Evolutionary conservation across 2,113 vertebrate genomes (phyloP).

Genomic region (Brachypodius melanocephalos): DNA sequence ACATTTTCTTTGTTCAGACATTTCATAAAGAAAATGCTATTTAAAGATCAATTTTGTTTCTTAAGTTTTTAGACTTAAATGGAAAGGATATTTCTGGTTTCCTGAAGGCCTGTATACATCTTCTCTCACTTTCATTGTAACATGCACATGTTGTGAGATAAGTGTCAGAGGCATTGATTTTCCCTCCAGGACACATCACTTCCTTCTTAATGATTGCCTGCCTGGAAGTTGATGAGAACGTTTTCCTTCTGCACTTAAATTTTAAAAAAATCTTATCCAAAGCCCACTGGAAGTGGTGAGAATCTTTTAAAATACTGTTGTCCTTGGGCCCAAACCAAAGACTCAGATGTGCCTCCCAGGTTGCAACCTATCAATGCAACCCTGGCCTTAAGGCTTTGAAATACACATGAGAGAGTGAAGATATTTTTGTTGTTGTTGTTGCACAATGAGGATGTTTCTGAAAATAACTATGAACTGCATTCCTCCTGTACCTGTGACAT

Average conservation of each 20-base stretch:
- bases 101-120: neutral
- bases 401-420: neutral
- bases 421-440: neutral
- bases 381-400: neutral
- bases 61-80: neutral
- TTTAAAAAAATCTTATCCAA: neutral
- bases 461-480: neutral
- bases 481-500: neutral
- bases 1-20: neutral
- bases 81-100: neutral
- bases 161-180: constrained; percentile 26
- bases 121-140: neutral
- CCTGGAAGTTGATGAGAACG: neutral
- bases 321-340: neutral
- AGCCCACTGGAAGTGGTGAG: neutral
- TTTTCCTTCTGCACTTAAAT: neutral
- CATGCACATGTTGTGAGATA: neutral
- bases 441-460: neutral
- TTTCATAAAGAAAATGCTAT: neutral
- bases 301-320: neutral
- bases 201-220: constrained; percentile 6
- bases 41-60: neutral
- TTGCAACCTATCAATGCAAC: neutral
- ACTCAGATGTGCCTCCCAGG: neutral
- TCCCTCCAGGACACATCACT: neutral